A percentile compares a stretch with the other conserved stretches of the same genome.
Evolutionary conservation across 2,113 vertebrate species (phyloP).

Genomic region (Chloropsis hardwickii): DNA sequence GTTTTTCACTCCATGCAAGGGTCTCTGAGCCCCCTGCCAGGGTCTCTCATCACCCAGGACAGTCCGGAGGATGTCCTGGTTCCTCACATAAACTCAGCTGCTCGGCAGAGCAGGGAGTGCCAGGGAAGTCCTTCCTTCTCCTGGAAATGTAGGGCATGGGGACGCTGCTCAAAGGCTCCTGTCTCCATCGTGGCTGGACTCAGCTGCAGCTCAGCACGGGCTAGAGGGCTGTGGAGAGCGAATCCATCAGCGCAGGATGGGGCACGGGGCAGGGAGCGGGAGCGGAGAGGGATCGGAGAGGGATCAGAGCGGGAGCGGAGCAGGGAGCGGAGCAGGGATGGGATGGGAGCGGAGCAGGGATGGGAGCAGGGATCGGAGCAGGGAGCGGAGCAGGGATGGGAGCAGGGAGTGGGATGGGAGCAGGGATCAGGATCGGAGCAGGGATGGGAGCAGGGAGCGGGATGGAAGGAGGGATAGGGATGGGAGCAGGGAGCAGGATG

Average conservation of each 20-base stretch:
- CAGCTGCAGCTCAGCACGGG: neutral
- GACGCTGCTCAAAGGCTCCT: neutral
- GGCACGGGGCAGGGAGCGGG: neutral
- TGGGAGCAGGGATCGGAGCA: neutral
- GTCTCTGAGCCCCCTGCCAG: no score
- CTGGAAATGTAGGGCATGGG: neutral
- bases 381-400: fast-evolving
- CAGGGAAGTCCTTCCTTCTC: neutral
- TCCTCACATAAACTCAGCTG: no score
- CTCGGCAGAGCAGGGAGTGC: neutral
- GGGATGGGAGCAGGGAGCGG: neutral
- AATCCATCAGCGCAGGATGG: fast-evolving
- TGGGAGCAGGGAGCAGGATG: neutral
- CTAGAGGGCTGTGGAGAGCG: fast-evolving
- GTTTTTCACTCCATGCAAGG: no score
- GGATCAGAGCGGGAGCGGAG: neutral
- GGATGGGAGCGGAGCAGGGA: neutral
- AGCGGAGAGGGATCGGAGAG: fast-evolving
- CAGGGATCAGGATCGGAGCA: neutral
- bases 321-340: fast-evolving
- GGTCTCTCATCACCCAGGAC: no score
- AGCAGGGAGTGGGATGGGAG: neutral
- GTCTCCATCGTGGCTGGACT: neutral
- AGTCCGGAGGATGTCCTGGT: no score
- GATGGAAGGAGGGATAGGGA: neutral